Percentiles rank a stretch among this genome's conserved stretches.
phyloP scores from a whole-genome alignment of 2,888 invertebrate species.

The Pheosia gnoma region DNA sequence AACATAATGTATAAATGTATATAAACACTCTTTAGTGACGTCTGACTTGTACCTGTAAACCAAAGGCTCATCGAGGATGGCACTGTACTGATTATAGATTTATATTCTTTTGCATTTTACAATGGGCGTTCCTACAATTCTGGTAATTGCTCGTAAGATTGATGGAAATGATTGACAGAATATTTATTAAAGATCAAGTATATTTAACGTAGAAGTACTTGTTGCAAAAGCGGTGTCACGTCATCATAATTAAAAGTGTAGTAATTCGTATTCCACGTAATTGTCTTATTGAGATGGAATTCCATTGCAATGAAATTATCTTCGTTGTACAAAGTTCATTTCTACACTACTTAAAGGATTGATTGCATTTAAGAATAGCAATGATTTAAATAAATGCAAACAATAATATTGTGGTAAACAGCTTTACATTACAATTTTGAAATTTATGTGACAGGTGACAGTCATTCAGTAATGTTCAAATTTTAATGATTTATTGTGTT shows the following conservation, averaged over 20 bases:
- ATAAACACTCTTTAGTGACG: slow-evolving; percentile 50
- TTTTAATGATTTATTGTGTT: no score
- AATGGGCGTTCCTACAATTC: slow-evolving; percentile 15
- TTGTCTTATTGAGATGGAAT: slow-evolving; percentile 5
- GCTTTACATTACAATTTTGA: no score
- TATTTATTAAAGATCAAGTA: no score
- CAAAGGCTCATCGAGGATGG: slow-evolving; percentile 24
- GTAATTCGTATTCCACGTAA: slow-evolving; percentile 14
- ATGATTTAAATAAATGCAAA: no score
- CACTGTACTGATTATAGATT: slow-evolving; percentile 11
- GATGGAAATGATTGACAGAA: no score
- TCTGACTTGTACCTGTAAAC: slow-evolving; percentile 43
- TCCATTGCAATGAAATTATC: slow-evolving; percentile 14
- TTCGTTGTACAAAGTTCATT: neutral
- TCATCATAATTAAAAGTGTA: slow-evolving; percentile 18
- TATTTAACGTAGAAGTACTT: neutral
- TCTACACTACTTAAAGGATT: neutral
- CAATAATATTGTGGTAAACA: no score
- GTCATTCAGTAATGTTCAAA: no score
- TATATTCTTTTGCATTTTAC: slow-evolving; percentile 4
- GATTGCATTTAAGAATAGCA: no score
- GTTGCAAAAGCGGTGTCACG: neutral
- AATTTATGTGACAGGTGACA: no score
- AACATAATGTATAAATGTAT: slow-evolving; percentile 57
- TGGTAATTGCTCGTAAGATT: no score